phyloP scores from a whole-genome alignment of 2,113 vertebrate species.

The Pyxicephalus adspersus region DNA sequence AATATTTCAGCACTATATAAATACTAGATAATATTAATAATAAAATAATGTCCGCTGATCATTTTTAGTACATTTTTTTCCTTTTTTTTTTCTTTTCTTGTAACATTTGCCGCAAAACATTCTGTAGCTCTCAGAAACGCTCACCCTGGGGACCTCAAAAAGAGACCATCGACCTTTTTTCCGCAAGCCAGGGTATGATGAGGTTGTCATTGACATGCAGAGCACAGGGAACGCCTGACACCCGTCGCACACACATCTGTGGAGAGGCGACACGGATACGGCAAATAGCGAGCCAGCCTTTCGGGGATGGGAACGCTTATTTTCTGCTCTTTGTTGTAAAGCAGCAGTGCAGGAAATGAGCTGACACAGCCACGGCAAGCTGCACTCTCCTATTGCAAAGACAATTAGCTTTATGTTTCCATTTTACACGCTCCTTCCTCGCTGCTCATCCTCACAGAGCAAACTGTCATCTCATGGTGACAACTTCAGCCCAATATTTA shows the following conservation, averaged over 20 bases:
- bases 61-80: too few relatives aligned
- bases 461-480: not conserved
- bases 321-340: constrained; percentile 16
- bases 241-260: constrained; percentile 9
- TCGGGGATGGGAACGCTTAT: not conserved
- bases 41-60: too few relatives aligned
- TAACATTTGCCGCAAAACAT: too few relatives aligned
- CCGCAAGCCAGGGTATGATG: not conserved
- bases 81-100: too few relatives aligned
- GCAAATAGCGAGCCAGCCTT: constrained; percentile 22
- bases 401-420: constrained; percentile 25
- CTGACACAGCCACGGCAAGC: constrained; percentile 17
- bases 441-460: not conserved
- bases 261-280: not conserved
- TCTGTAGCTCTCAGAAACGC: too few relatives aligned
- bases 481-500: too few relatives aligned
- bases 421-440: not conserved
- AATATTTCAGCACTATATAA: too few relatives aligned
- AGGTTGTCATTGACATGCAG: not conserved
- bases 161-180: not conserved
- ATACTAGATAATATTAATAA: too few relatives aligned
- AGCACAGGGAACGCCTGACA: constrained; percentile 6
- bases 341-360: constrained; percentile 45
- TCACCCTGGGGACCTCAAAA: not conserved
- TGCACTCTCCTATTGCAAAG: not conserved